Evolutionary conservation across 2,888 invertebrate species (phyloP), one percentile per base, ranked within the genome.

Genomic region (Dichetophora obliterata): DNA sequence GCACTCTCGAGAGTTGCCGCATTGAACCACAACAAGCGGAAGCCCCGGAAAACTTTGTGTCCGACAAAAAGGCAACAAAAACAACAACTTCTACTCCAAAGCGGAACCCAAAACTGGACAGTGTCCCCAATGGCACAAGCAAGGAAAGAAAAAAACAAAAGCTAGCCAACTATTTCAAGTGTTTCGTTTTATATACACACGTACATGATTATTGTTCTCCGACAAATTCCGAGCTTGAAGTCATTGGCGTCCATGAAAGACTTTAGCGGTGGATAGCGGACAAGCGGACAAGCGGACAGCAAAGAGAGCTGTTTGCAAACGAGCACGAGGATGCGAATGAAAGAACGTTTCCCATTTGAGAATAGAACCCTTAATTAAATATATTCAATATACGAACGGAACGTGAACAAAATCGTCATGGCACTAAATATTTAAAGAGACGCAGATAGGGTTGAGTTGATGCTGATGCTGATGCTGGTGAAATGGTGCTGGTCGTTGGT

Each of bases 301-400:
- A 24, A 68, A n/a, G 68, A 50, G 27, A n/a, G 50, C 63, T 14
- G 27, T n/a, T n/a, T n/a, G n/a, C n/a, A 63, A 63, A 31, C 34
- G 63, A 63, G 22, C 63, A 63, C 43, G 68, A 68, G 48, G 22
- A 73, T 50, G 63, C 65, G 73, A 19, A 27, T 63, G 73, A 63
- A 50, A 65, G 73, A 54, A 74, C 54, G 31, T 59, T 61, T 72
- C 59, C 74, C 74, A 66, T 76, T 61, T 77, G 78, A 77, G 69
- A 70, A 82, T 83, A 84, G 85, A 85, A 83, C 85, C 85, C 86
- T 87, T 87, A 87, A 87, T 87, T 87, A 87, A 87, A 87, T 87
- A 87, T 87, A 87, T 87, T 87, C 87, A 87, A 87, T 87, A 87
- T 87, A 86, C 86, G 85, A 79, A 80, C 80, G 72, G 72, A 78